A percentile compares a stretch with the other conserved stretches of the same genome.
These are phyloP conservation scores for Mohoua ochrocephala DNA, from an alignment of 2,113 vertebrate species.

Conservation along the genomic window DNA sequence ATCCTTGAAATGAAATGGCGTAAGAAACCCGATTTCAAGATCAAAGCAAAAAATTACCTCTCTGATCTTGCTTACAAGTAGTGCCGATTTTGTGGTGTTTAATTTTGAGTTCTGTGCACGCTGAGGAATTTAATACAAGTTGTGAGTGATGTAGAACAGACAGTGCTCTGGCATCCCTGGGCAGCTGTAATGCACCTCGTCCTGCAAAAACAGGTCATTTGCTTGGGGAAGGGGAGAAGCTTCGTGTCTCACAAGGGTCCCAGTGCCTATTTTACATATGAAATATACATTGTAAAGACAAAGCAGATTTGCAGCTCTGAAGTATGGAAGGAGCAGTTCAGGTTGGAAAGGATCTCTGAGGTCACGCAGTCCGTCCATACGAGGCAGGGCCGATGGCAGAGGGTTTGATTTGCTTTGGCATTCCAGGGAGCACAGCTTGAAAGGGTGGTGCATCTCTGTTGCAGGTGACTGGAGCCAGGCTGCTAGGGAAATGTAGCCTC, in stretches of 20 bases:
- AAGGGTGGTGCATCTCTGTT: not conserved
- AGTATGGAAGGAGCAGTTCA: not conserved
- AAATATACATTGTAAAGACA: too few species aligned
- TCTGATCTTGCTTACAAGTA: not conserved
- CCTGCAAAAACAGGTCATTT: not conserved
- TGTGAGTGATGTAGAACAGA: not conserved
- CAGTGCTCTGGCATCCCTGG: slow-evolving; percentile 23
- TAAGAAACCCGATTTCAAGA: not conserved
- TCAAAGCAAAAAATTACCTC: not conserved
- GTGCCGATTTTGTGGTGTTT: not conserved
- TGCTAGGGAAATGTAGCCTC: not conserved
- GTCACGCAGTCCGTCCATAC: not conserved
- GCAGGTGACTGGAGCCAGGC: not conserved
- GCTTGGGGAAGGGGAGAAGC: not conserved
- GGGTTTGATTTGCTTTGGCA: not conserved
- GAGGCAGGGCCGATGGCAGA: not conserved
- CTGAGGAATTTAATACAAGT: not conserved
- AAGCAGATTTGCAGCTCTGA: not conserved
- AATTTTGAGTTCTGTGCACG: not conserved
- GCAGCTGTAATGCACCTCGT: slow-evolving; percentile 23
- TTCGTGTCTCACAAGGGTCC: slow-evolving; percentile 66
- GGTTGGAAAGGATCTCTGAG: not conserved
- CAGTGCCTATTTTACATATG: slow-evolving; percentile 8
- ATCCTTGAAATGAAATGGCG: not conserved
- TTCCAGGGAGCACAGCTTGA: not conserved